Conservation (phyloP, 1,140 invertebrate genomes). For the Ceratoteleas bidentatus region DNA sequence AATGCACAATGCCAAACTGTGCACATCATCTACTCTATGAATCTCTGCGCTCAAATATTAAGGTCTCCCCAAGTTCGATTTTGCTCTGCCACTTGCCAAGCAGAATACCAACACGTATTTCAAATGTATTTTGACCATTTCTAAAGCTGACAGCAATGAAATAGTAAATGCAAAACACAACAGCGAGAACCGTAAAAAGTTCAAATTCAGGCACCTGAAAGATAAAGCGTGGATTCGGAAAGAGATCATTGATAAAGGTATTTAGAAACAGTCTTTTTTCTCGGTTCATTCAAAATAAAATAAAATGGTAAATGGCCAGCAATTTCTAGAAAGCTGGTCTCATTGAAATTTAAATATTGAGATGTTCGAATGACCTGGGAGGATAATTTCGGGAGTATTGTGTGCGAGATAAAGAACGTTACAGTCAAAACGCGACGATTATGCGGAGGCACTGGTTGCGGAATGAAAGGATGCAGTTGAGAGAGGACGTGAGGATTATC, state of each 20-base stretch:
- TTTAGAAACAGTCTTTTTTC: conserved; percentile 12
- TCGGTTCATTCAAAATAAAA: conserved; percentile 9
- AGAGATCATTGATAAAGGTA: conserved; percentile 50
- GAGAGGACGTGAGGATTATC: no score
- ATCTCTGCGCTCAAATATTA: conserved; percentile 44
- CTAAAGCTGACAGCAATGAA: conserved; percentile 39
- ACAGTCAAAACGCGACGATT: conserved; percentile 43
- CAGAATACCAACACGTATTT: conserved; percentile 19
- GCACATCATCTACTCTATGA: conserved; percentile 71
- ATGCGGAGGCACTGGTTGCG: no score
- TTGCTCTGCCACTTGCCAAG: conserved; percentile 45
- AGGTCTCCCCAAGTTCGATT: conserved; percentile 42
- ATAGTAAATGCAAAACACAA: conserved; percentile 20
- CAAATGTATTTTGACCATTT: conserved; percentile 70
- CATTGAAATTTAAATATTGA: conserved; percentile 26
- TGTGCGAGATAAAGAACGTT: conserved; percentile 25
- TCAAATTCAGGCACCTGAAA: conserved; percentile 63
- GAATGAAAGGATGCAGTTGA: no score
- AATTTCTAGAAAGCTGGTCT: no score
- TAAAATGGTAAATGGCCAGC: conserved; percentile 4
- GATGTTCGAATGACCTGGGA: conserved; percentile 2
- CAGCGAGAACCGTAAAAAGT: conserved; percentile 38
- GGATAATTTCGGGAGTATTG: conserved; percentile 38
- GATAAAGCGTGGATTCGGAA: conserved; percentile 66
- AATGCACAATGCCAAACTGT: conserved; percentile 67